Evolutionary conservation across 2,797 vertebrate genomes (phyloP).

Genomic region (Xenopus petersii): DNA sequence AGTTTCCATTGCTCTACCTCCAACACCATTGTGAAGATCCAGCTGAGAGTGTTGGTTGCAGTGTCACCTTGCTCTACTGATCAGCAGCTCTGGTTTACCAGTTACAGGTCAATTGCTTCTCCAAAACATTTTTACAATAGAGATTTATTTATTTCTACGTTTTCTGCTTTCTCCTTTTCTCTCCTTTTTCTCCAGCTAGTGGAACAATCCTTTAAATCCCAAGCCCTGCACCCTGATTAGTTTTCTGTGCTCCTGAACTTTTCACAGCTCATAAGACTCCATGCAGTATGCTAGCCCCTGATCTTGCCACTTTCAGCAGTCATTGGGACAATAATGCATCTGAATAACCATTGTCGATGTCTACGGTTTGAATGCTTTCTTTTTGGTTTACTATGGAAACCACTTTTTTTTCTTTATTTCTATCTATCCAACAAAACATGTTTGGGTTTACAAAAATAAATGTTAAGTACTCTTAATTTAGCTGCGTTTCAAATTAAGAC

Average conservation of each 20-base stretch:
- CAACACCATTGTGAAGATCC: too few species aligned
- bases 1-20: too few species aligned
- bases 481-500: slow-evolving; percentile 37
- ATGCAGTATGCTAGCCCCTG: slow-evolving; percentile 52
- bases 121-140: too few species aligned
- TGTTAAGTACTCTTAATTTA: slow-evolving; percentile 44
- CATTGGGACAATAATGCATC: slow-evolving; percentile 26
- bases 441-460: slow-evolving; percentile 37
- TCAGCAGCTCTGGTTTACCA: too few species aligned
- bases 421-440: slow-evolving; percentile 28
- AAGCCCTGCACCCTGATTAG: too few species aligned
- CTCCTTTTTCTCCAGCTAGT: slow-evolving; percentile 54
- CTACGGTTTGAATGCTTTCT: slow-evolving; percentile 22
- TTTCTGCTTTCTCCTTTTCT: too few species aligned
- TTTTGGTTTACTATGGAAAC: slow-evolving; percentile 22
- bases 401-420: slow-evolving; percentile 12
- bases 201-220: background rate
- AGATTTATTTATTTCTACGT: too few species aligned
- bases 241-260: too few species aligned
- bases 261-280: slow-evolving; percentile 34
- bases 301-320: slow-evolving; percentile 33
- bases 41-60: too few species aligned
- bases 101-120: too few species aligned
- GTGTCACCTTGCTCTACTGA: too few species aligned
- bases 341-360: slow-evolving; percentile 35